phyloP scores from a whole-genome alignment of 2,113 vertebrate species.

The Colinus virginianus region DNA sequence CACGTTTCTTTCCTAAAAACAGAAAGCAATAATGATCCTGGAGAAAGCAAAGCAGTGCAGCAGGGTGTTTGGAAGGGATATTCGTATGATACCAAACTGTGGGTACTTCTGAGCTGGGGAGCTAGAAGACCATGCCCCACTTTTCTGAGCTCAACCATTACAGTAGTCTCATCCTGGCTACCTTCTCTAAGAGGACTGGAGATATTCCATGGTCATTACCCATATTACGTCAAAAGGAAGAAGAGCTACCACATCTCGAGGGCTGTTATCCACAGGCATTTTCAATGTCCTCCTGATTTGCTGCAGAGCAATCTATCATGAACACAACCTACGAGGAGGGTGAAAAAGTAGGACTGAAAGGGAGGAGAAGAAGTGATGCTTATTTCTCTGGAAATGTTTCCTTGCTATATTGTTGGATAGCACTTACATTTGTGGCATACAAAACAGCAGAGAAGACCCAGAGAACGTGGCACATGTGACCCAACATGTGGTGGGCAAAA shows the following conservation, averaged over 20 bases:
- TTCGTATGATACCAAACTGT: neutral
- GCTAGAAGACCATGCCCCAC: neutral
- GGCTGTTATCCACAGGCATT: neutral
- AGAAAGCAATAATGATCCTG: neutral
- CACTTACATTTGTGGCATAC: neutral
- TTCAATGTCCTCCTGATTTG: neutral
- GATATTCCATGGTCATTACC: neutral
- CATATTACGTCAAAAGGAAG: rapidly evolving
- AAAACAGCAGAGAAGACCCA: neutral
- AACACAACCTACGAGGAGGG: neutral
- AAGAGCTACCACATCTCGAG: neutral
- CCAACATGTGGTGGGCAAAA: neutral
- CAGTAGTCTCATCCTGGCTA: neutral
- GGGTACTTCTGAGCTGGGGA: neutral
- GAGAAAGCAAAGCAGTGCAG: neutral
- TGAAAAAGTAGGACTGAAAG: neutral
- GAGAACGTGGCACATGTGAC: neutral
- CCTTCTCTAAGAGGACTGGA: neutral
- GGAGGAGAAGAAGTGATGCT: neutral
- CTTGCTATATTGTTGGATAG: neutral
- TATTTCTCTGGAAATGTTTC: slow-evolving; percentile 50
- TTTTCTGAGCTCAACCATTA: neutral
- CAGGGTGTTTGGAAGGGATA: neutral
- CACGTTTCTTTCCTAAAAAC: neutral
- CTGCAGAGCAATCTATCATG: neutral